Evolutionary conservation across 2,113 vertebrate genomes (phyloP), one percentile per base, ranked within the genome.

Genomic region (Apodemus speciosus): DNA sequence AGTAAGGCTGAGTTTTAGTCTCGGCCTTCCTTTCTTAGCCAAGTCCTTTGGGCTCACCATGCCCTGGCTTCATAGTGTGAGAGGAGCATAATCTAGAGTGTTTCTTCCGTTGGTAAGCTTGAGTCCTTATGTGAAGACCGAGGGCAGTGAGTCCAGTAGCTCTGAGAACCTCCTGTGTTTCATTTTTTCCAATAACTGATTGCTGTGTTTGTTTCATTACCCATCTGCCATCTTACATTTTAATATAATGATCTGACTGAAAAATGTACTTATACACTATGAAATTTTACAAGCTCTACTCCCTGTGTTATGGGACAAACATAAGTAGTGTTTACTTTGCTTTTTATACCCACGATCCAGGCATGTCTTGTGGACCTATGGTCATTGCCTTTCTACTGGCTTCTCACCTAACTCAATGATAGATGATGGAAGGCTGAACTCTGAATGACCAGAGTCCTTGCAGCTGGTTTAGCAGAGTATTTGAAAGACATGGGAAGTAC

Each of bases 211-310:
- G 40, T 43, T 66, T 87, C 53, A 20, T 88, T 69, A n/a, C 8
- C 18, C 23, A 27, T 85, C 4, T 91, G 25, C 77, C 43, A 35
- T 91, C 84, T 93, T 94, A 40, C 32, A 89, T 92, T 94, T 62
- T 51, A 90, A 71, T 10, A 58, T 72, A 91, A 68, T 43, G 11
- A 30, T 96, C 81, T 94, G 43, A 76, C 64, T 85, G 56, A 53
- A 68, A 69, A 72, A 69, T 18, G 3, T 66, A 49, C 66, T 23
- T 68, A 75, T 40, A 35, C 23, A 46, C 53, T 72, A 27, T 90
- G 51, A 53, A 83, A 84, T 90, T 92, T 91, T 18, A 85, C 64
- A 86, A 80, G 8, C 60, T 8, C 9, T n/a, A 46, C 11, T 76
- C 6, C 23, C 7, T 27, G 2, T 66, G 64, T 51, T 69, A 1